Evolutionary conservation across 1,140 invertebrate species (phyloP), one percentile per base, ranked within the genome.

Genomic region (Trachelipus rathkii): DNA sequence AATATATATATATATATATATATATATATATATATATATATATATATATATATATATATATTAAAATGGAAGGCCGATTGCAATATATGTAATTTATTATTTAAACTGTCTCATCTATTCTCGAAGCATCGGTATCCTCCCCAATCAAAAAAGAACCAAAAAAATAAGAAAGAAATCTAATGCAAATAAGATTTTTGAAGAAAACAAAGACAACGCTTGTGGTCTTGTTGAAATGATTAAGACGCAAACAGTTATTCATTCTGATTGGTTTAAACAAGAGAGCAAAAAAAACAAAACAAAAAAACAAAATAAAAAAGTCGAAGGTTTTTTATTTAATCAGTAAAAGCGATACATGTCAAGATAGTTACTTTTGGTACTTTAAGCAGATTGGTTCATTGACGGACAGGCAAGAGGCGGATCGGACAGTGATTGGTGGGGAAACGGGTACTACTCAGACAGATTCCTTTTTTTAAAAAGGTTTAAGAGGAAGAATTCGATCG

Each of bases 281-380:
- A n/a, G n/a, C n/a, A n/a, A n/a, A n/a, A n/a, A 10, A 67, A 66
- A n/a, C 46, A 44, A 74, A 71, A 76, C 78, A 71, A 60, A 44
- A 67, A 45, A 50, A 43, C 23, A 76, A 60, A 71, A 69, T 76
- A 60, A 76, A 60, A 74, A n/a, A n/a, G n/a, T n/a, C n/a, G n/a
- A n/a, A n/a, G n/a, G n/a, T n/a, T n/a, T n/a, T 71, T 70, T 45
- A 72, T 72, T 74, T 76, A 75, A 79, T 79, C 76, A 75, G 78
- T 74, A 60, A 11, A 69, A 73, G 75, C 73, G 78, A 79, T 79
- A 73, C 72, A 69, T 33, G 67, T 72, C 67, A 15, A 66, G 78
- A 79, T 79, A 79, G 74, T n/a, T n/a, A n/a, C n/a, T n/a, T n/a
- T n/a, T n/a, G n/a, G 75, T 72, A 76, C 77, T 79, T 76, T 79